A percentile compares a stretch with the other conserved stretches of the same genome.
These are phyloP conservation scores for Drosophila limbata DNA, from an alignment of 2,888 invertebrate genomes.

Conservation along the genomic window DNA sequence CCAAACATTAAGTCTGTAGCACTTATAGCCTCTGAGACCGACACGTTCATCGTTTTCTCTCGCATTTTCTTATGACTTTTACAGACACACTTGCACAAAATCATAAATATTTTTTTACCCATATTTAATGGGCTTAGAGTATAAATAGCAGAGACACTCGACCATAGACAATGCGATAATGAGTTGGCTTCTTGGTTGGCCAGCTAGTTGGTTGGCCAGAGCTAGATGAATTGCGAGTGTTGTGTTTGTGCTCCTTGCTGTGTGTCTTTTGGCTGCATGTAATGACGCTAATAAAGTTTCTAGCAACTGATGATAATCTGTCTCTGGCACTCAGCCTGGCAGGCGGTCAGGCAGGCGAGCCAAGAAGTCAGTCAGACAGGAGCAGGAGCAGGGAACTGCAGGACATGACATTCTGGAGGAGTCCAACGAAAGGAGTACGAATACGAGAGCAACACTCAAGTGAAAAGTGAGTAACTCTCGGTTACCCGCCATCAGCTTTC, in stretches of 20 bases:
- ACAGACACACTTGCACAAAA: neutral
- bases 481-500: neutral
- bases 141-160: slow-evolving; percentile 22
- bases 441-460: neutral
- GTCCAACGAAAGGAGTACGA: slow-evolving; percentile 2
- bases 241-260: slow-evolving; percentile 57
- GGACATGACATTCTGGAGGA: slow-evolving; percentile 56
- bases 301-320: slow-evolving; percentile 76
- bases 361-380: neutral
- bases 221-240: slow-evolving; percentile 35
- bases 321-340: slow-evolving; percentile 60
- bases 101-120: neutral
- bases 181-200: neutral
- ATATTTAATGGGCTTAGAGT: neutral
- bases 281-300: slow-evolving; percentile 77
- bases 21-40: no score
- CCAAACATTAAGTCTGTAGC: no score
- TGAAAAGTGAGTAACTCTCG: no score
- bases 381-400: slow-evolving; percentile 27
- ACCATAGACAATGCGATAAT: slow-evolving; percentile 30
- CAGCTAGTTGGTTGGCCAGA: slow-evolving; percentile 2
- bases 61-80: no score
- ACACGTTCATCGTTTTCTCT: no score
- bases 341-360: slow-evolving; percentile 8
- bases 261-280: slow-evolving; percentile 75